Percentiles rank a stretch among this genome's conserved stretches.
Evolutionary conservation across 2,888 invertebrate genomes (phyloP).

Genomic region (Steinernema carpocapsae): DNA sequence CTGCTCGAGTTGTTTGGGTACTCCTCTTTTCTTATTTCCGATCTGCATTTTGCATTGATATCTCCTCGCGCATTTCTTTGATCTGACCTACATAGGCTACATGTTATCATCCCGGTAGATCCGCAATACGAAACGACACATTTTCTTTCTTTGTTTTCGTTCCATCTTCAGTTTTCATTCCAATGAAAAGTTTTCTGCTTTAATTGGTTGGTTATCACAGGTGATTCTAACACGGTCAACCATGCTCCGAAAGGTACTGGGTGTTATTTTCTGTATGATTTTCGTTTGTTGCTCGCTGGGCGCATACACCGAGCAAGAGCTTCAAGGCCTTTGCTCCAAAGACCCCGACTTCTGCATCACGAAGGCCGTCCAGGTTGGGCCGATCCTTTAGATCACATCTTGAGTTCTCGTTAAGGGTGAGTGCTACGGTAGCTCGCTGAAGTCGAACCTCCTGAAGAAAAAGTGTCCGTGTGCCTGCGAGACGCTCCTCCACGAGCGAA

Average conservation of each 20-base stretch:
- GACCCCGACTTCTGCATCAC: slow-evolving; percentile 53
- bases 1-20: neutral
- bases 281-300: neutral
- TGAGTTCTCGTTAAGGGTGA: slow-evolving; percentile 45
- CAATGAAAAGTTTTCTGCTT: neutral
- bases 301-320: slow-evolving; percentile 23
- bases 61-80: slow-evolving; percentile 10
- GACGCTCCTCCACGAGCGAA: slow-evolving; percentile 52
- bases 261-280: no score
- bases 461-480: slow-evolving; percentile 56
- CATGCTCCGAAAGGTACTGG: no score
- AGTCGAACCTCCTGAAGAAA: slow-evolving; percentile 51
- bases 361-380: slow-evolving; percentile 46
- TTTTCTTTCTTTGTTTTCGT: slow-evolving; percentile 30
- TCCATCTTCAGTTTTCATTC: slow-evolving; percentile 6
- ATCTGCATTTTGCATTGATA: neutral
- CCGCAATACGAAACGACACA: slow-evolving; percentile 27
- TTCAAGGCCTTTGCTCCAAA: slow-evolving; percentile 48
- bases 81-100: slow-evolving; percentile 17
- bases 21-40: neutral
- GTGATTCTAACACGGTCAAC: no score
- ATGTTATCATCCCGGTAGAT: neutral
- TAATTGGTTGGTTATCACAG: neutral
- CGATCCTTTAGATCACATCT: neutral
- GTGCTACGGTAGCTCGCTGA: slow-evolving; percentile 56